phyloP scores from a whole-genome alignment of 1,140 invertebrate genomes.

The Bombus balteatus region DNA sequence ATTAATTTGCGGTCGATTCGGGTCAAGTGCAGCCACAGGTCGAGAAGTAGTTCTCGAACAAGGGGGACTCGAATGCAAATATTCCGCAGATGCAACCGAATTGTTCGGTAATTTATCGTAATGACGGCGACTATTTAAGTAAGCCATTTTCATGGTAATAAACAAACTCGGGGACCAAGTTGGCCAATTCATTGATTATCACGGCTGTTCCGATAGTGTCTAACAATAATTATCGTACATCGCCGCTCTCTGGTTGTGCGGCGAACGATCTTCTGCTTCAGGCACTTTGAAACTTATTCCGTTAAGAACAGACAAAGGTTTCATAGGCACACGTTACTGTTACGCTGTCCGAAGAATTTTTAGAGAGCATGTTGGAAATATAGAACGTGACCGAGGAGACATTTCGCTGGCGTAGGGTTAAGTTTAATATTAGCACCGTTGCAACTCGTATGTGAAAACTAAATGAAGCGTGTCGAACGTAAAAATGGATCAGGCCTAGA shows the following conservation, averaged over 20 bases:
- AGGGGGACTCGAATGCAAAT: conserved; percentile 58
- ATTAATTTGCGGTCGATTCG: conserved; percentile 60
- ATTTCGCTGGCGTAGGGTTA: neutral
- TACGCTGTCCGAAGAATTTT: neutral
- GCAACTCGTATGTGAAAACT: conserved; percentile 3
- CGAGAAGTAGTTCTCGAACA: conserved; percentile 54
- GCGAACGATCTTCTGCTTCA: conserved; percentile 6
- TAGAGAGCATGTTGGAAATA: neutral
- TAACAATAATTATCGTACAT: conserved; percentile 34
- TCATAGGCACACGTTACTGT: neutral
- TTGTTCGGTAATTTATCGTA: conserved; percentile 55
- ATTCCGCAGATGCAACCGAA: conserved; percentile 54
- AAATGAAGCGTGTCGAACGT: neutral
- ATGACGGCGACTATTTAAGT: conserved; percentile 57
- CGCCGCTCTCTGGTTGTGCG: neutral
- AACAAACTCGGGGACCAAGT: neutral
- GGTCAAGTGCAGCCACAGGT: conserved; percentile 64
- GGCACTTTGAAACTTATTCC: conserved; percentile 29
- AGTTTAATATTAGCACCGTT: conserved; percentile 8
- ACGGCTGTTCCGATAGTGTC: neutral
- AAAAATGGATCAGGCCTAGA: conserved; percentile 11
- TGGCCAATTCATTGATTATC: conserved; percentile 34
- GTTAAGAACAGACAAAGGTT: neutral
- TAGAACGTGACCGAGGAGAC: neutral
- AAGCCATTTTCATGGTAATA: conserved; percentile 37